Conservation (phyloP, 2,113 vertebrate species). For the Corydoras maculifer region DNA sequence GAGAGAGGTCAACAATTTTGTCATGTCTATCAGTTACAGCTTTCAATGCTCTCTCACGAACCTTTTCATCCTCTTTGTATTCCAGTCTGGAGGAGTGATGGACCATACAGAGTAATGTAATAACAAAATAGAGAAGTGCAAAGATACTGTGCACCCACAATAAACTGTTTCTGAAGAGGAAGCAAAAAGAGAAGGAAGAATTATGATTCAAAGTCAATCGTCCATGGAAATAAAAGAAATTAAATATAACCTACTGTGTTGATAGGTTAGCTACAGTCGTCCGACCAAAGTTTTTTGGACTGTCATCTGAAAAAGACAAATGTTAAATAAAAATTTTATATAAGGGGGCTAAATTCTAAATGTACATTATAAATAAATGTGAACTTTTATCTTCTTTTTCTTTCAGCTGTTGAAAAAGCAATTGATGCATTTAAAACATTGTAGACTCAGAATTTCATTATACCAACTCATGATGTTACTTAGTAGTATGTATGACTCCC, state of each 20-base stretch:
- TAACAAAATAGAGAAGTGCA: constrained; percentile 85
- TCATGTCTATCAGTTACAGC: too few species aligned
- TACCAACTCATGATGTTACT: too few species aligned
- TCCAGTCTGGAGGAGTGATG: constrained; percentile 83
- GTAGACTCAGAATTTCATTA: too few species aligned
- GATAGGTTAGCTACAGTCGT: constrained; percentile 90
- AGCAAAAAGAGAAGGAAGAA: constrained; percentile 22
- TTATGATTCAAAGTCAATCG: not conserved
- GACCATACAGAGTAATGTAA: constrained; percentile 81
- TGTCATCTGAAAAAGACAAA: constrained; percentile 67
- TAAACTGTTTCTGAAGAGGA: constrained; percentile 69
- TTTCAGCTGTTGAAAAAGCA: too few species aligned
- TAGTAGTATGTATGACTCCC: too few species aligned
- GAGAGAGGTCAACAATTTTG: not conserved
- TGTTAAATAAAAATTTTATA: too few species aligned
- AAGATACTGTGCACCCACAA: constrained; percentile 91
- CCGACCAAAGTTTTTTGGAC: constrained; percentile 84
- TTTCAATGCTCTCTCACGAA: constrained; percentile 48
- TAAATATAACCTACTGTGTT: constrained; percentile 72
- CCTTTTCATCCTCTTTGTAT: constrained; percentile 82
- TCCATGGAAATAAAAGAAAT: constrained; percentile 18
- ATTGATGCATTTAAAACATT: too few species aligned
- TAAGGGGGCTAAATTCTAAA: too few species aligned
- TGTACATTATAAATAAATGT: too few species aligned
- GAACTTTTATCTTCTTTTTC: too few species aligned